Conservation (phyloP, 2,113 vertebrate genomes). For the Podocnemis expansa region DNA sequence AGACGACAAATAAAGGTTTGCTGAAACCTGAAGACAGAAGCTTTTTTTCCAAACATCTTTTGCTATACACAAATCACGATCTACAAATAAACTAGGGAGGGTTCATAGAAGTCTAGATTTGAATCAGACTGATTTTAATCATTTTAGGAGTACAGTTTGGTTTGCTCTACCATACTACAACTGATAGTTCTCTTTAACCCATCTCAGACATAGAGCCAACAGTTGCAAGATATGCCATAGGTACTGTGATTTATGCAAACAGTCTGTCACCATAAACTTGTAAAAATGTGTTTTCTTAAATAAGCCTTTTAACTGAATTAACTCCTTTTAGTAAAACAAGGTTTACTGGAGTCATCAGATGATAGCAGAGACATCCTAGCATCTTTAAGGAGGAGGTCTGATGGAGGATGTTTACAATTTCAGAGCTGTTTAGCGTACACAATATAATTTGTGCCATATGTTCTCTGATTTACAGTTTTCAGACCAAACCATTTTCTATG, state of each 20-base stretch:
- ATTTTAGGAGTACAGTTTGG: background rate
- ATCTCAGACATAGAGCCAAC: background rate
- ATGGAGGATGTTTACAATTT: conserved; percentile 70
- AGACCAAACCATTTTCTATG: conserved; percentile 27
- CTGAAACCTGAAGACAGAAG: conserved; percentile 8
- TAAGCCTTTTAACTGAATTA: conserved; percentile 49
- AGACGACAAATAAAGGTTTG: conserved; percentile 5
- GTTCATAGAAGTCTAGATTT: background rate
- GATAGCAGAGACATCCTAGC: conserved; percentile 56
- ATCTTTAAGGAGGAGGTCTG: conserved; percentile 52
- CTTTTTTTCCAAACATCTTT: background rate
- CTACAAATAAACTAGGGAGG: background rate
- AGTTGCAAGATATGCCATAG: background rate
- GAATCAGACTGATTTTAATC: background rate
- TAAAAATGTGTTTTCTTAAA: conserved; percentile 60
- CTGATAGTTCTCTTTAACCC: background rate
- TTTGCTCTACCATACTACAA: background rate
- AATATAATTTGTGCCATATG: conserved; percentile 69
- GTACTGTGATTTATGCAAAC: background rate
- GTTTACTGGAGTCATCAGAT: conserved; percentile 30
- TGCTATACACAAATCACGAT: background rate
- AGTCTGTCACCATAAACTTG: background rate
- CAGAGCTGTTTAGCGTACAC: conserved; percentile 62
- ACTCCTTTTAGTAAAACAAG: conserved; percentile 48
- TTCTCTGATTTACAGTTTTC: conserved; percentile 69